A percentile compares a stretch with the other conserved stretches of the same genome.
Conservation (phyloP, 2,888 invertebrate species). For the Boloria selene region DNA sequence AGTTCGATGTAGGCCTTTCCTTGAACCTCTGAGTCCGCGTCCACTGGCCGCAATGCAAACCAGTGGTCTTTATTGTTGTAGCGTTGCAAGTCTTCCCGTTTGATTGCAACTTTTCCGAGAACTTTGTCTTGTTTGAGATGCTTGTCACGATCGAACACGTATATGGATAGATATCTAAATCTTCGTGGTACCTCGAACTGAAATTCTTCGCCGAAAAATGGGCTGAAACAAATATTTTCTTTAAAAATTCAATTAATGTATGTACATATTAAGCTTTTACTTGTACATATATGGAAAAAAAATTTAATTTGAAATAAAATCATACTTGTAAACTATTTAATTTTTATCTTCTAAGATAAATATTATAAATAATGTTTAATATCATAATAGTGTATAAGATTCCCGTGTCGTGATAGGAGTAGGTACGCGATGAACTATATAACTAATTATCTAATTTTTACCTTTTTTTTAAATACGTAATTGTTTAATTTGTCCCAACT, state of each 20-base stretch:
- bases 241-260: constrained; percentile 18
- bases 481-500: too few species aligned
- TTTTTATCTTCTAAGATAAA: too few species aligned
- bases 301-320: too few species aligned
- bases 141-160: constrained; percentile 93
- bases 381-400: too few species aligned
- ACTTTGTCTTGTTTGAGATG: constrained; percentile 92
- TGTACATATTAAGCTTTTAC: too few species aligned
- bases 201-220: constrained; percentile 96
- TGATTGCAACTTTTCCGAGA: constrained; percentile 91
- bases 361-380: too few species aligned
- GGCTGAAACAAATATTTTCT: constrained; percentile 81
- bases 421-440: too few species aligned
- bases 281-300: too few species aligned
- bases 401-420: too few species aligned
- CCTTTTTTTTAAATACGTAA: too few species aligned
- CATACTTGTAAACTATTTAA: too few species aligned
- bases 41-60: constrained; percentile 93
- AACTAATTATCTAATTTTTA: too few species aligned
- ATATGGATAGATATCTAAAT: constrained; percentile 94
- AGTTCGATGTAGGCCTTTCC: constrained; percentile 94
- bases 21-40: constrained; percentile 95
- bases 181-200: constrained; percentile 95
- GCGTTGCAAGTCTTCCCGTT: constrained; percentile 91
- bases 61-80: constrained; percentile 97